phyloP scores from a whole-genome alignment of 2,797 vertebrate species.

The Prunella strophiata region DNA sequence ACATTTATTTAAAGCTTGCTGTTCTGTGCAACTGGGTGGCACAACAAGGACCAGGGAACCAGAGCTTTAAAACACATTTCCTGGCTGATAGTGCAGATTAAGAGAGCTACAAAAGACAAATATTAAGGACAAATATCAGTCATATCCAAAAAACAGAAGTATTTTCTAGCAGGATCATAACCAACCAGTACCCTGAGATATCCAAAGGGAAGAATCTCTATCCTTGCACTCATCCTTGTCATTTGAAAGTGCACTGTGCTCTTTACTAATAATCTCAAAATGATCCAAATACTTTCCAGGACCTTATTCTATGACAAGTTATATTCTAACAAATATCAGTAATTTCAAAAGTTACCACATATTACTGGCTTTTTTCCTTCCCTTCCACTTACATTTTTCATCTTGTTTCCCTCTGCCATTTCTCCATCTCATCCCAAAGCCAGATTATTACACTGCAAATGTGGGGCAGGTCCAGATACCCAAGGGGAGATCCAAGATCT shows the following conservation, averaged over 20 bases:
- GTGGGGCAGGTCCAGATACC: constrained; percentile 11
- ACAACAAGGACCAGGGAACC: constrained; percentile 54
- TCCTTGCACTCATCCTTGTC: not conserved
- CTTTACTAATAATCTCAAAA: constrained; percentile 44
- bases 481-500: constrained; percentile 26
- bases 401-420: not conserved
- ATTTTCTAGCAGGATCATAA: constrained; percentile 43
- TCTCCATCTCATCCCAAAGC: not conserved
- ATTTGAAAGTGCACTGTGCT: constrained; percentile 45
- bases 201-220: not conserved
- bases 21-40: not conserved
- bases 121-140: constrained; percentile 29
- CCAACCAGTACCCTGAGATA: not conserved
- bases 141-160: constrained; percentile 51
- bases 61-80: constrained; percentile 67
- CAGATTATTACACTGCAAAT: constrained; percentile 23
- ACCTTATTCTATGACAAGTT: not conserved
- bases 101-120: constrained; percentile 64
- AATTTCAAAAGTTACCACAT: not conserved
- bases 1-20: not conserved
- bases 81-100: constrained; percentile 51
- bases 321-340: constrained; percentile 1
- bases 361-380: not conserved
- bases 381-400: not conserved
- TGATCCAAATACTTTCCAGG: constrained; percentile 46